Conservation (phyloP, 2,113 vertebrate species). For the Phaetusa simplex region DNA sequence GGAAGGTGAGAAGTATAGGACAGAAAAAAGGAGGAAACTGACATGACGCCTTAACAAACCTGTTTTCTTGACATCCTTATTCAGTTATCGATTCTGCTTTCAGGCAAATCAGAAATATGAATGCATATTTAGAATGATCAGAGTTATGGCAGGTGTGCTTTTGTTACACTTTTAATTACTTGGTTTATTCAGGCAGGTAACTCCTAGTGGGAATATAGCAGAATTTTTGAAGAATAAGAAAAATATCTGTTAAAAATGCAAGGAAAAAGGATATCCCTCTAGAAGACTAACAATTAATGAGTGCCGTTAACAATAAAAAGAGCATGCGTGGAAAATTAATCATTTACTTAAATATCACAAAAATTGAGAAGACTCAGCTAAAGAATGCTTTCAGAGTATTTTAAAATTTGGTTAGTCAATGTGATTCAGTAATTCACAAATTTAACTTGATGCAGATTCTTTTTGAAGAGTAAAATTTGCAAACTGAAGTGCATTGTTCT, state of each 20-base stretch:
- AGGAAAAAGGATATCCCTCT: not conserved
- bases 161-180: conserved; percentile 6
- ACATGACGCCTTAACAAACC: not conserved
- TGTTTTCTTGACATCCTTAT: not conserved
- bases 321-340: not conserved
- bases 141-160: not conserved
- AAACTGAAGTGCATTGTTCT: not conserved
- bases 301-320: not conserved
- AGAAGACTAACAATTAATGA: not conserved
- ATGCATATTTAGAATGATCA: not conserved
- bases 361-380: not conserved
- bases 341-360: not conserved
- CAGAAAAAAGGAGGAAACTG: not conserved
- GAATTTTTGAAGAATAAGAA: conserved; percentile 2
- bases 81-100: not conserved
- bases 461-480: not conserved
- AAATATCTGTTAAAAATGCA: not conserved
- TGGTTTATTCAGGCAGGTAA: not conserved
- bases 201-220: not conserved
- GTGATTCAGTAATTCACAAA: not conserved
- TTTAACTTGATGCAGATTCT: not conserved
- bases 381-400: not conserved
- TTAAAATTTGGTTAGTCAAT: not conserved
- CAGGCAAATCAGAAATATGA: not conserved
- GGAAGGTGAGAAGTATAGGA: not conserved